phyloP scores from a whole-genome alignment of 1,140 invertebrate species.

The Adoxophyes honmai region DNA sequence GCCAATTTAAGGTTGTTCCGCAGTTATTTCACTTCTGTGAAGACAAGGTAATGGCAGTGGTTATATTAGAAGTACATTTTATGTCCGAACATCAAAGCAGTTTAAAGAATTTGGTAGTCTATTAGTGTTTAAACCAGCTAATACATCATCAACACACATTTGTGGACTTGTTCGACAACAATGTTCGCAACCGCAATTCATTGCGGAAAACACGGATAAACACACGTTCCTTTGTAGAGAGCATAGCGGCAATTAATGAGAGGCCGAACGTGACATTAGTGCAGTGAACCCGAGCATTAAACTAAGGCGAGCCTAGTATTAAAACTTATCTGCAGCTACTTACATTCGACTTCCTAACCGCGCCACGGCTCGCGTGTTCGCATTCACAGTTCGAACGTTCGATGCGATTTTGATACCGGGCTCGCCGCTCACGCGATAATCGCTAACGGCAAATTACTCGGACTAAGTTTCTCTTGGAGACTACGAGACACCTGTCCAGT shows the following conservation, averaged over 20 bases:
- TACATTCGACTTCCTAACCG: slow-evolving; percentile 71
- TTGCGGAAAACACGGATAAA: slow-evolving; percentile 40
- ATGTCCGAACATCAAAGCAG: too few species aligned
- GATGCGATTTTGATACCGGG: slow-evolving; percentile 12
- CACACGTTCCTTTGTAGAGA: slow-evolving; percentile 57
- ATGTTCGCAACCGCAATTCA: slow-evolving; percentile 15
- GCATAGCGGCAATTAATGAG: slow-evolving; percentile 61
- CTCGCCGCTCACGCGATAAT: slow-evolving; percentile 4
- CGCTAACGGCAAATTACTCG: background rate
- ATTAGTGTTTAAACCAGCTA: too few species aligned
- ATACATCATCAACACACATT: background rate
- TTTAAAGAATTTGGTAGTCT: too few species aligned
- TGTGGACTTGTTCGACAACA: slow-evolving; percentile 1
- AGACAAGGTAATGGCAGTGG: too few species aligned
- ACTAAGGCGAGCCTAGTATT: slow-evolving; percentile 57
- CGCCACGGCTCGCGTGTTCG: slow-evolving; percentile 40
- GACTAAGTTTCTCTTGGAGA: background rate
- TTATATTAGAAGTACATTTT: too few species aligned
- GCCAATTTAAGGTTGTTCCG: too few species aligned
- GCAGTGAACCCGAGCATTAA: slow-evolving; percentile 66
- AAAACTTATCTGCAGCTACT: slow-evolving; percentile 73
- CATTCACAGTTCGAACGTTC: background rate
- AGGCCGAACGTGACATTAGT: slow-evolving; percentile 73
- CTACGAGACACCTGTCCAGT: too few species aligned
- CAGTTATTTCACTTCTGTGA: too few species aligned